Base-by-base conservation (phyloP, 2,888 invertebrate species). In the Pantelozetes paolii region DNA sequence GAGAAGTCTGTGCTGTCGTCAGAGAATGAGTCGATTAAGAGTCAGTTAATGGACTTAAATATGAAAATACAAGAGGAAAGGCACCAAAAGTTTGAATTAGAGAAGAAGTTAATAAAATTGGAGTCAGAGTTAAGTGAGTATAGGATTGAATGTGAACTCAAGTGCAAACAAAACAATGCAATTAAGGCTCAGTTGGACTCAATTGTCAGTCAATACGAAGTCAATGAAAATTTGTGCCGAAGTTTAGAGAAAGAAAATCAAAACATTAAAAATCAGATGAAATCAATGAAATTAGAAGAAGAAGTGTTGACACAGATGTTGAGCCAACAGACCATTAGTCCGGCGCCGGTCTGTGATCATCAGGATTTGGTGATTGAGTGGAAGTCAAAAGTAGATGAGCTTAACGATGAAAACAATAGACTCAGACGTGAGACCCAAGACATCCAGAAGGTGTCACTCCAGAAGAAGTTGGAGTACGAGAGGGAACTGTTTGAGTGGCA, bases 371-470 rank as follows among this genome's bases (percentile, higher is more conserved):
- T 67, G 18, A 67, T 67, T 42, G 67, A 67, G 42, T 67, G 67
- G 67, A 40, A 67, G 67, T 32, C 67, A n/a, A 67, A 42, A 67
- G n/a, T 67, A 26, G 67, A 67, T 42, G 67, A 40, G 32, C 67
- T 67, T 36, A 67, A 32, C 15, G 20, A 11, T 13, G 40, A 67
- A 40, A 67, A 67, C 15, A 42, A 67, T 5, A 30, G 67, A 67
- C 42, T 67, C 13, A 36, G 42, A 23, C 36, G 67, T 1, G 40
- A 67, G 26, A 40, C 67, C 13, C 40, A 67, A 23, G 67, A 67
- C 11, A 15, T 40, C 20, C 20, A 67, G n/a, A 36, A 23, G 23
- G n/a, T 67, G 36, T 30, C 42, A 2, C 23, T 67, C 15, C 32
- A 67, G 40, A 67, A 67, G 15, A 20, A 23, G 36, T 20, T 67